A percentile compares a stretch with the other conserved stretches of the same genome.
Evolutionary conservation across 2,797 vertebrate species (phyloP).

Genomic region (Mustela erminea): DNA sequence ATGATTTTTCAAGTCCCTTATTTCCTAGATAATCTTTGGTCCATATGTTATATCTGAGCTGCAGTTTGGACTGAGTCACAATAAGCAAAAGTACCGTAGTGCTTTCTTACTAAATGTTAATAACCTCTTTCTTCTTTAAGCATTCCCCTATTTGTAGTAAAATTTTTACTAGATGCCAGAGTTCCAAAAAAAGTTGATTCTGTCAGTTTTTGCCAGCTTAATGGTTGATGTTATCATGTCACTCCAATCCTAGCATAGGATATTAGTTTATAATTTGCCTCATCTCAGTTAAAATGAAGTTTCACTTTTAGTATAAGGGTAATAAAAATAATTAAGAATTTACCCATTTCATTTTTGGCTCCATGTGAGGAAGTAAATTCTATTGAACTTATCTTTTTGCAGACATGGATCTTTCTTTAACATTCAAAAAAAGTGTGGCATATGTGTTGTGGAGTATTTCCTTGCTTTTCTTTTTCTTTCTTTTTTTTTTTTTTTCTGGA

Average conservation of each 20-base stretch:
- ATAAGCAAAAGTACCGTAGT: neutral
- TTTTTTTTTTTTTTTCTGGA: neutral
- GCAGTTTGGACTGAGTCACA: neutral
- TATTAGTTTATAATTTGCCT: constrained; percentile 15
- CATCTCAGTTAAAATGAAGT: neutral
- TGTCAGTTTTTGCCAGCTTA: neutral
- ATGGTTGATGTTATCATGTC: neutral
- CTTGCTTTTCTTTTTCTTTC: neutral
- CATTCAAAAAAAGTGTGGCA: neutral
- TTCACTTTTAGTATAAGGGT: neutral
- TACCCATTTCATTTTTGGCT: neutral
- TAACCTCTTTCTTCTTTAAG: neutral
- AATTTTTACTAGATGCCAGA: neutral
- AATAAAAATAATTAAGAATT: neutral
- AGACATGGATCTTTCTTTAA: neutral
- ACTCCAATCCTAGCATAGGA: neutral
- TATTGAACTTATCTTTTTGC: neutral
- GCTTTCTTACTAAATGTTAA: neutral
- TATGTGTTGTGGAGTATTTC: neutral
- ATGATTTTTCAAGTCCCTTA: neutral
- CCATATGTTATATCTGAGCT: neutral
- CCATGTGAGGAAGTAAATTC: neutral
- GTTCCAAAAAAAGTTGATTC: neutral
- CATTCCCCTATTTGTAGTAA: neutral
- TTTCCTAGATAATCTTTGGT: neutral